Conservation (phyloP, 2,888 invertebrate genomes). For the Acleris holmiana region DNA sequence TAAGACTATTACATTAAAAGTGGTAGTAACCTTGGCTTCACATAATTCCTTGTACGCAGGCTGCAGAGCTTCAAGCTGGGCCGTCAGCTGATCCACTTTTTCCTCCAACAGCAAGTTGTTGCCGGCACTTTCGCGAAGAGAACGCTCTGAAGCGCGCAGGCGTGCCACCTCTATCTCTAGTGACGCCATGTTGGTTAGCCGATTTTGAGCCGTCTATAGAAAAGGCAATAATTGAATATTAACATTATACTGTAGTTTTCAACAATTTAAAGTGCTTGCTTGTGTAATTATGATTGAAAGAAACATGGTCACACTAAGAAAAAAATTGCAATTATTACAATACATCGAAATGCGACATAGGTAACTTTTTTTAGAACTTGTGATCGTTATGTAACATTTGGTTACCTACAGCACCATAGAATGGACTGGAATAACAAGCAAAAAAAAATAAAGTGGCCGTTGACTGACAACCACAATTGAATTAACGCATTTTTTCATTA, state of each 20-base stretch:
- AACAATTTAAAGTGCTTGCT: neutral
- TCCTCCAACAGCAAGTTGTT: conserved; percentile 91
- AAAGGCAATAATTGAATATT: neutral
- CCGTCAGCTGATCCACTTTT: conserved; percentile 87
- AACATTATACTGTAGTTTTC: neutral
- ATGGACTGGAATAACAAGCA: too few species aligned
- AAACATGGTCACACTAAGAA: too few species aligned
- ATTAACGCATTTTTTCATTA: too few species aligned
- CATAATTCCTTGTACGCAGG: conserved; percentile 85
- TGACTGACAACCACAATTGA: too few species aligned
- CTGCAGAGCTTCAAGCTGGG: conserved; percentile 84
- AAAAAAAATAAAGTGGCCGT: too few species aligned
- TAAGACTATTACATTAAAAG: too few species aligned
- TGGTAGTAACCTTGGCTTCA: conserved; percentile 79
- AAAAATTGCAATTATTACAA: too few species aligned
- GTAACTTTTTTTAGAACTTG: too few species aligned
- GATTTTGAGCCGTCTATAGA: conserved; percentile 82
- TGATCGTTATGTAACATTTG: too few species aligned
- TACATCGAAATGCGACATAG: too few species aligned
- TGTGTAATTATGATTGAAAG: too few species aligned
- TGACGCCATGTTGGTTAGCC: conserved; percentile 86
- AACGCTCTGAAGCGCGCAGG: conserved; percentile 86
- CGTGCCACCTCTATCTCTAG: conserved; percentile 88
- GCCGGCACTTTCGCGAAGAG: conserved; percentile 86
- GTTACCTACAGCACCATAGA: too few species aligned